phyloP scores from a whole-genome alignment of 2,113 vertebrate species.

The Papio anubis region DNA sequence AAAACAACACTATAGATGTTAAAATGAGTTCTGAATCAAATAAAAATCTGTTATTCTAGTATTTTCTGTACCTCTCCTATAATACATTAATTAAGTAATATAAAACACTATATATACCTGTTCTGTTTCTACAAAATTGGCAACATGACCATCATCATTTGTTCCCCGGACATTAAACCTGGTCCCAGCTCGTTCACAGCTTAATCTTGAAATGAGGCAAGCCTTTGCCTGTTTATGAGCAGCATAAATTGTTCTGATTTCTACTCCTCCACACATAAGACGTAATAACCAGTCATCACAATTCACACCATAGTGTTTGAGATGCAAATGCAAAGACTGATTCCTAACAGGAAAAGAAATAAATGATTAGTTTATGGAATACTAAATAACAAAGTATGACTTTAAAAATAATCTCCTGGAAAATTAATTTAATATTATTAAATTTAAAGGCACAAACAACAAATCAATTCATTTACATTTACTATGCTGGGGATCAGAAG shows the following conservation, averaged over 20 bases:
- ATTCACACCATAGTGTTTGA: conserved; percentile 98
- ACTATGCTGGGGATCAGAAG: neutral
- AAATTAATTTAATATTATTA: neutral
- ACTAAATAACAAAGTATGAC: neutral
- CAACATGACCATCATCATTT: conserved; percentile 97
- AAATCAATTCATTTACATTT: neutral
- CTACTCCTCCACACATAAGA: conserved; percentile 98
- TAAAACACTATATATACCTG: conserved; percentile 85
- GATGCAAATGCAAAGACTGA: conserved; percentile 95
- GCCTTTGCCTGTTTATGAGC: conserved; percentile 99
- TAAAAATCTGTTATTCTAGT: neutral
- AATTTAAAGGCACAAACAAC: neutral
- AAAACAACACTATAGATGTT: neutral
- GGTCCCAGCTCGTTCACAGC: conserved; percentile 96
- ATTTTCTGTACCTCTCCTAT: neutral
- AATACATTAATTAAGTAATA: neutral
- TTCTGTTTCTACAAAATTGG: conserved; percentile 99
- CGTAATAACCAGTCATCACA: conserved; percentile 97
- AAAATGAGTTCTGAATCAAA: neutral
- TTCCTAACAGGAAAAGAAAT: conserved; percentile 86
- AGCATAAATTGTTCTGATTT: conserved; percentile 97
- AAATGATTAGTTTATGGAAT: neutral
- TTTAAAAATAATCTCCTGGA: neutral
- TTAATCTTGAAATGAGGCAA: conserved; percentile 96
- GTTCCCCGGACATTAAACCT: conserved; percentile 98